Conservation (phyloP, 2,888 invertebrate species). For the Thecophora atra region DNA sequence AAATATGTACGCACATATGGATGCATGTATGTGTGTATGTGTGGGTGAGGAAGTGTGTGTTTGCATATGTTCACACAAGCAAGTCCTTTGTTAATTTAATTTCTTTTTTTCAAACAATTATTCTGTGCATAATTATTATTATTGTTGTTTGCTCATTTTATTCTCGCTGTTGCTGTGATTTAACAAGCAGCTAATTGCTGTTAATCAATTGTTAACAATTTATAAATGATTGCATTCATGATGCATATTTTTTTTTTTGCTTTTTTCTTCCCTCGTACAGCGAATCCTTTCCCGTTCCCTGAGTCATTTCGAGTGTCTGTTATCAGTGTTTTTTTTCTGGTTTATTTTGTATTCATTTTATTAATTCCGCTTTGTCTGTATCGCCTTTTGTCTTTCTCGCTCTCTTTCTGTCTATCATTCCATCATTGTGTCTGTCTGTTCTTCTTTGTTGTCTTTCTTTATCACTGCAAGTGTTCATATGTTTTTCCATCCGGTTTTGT, state of each 20-base stretch:
- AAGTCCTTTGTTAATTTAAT: not conserved
- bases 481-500: not conserved
- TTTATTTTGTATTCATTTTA: not conserved
- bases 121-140: slow-evolving; percentile 4
- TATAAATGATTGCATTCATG: slow-evolving; percentile 41
- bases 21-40: not conserved
- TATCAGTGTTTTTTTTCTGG: too few species aligned
- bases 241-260: too few species aligned
- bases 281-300: too few species aligned
- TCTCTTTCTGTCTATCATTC: not conserved
- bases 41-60: not conserved
- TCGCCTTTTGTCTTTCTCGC: not conserved
- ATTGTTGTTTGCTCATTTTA: not conserved
- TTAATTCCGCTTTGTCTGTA: not conserved
- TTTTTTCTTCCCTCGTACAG: too few species aligned
- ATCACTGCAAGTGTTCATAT: not conserved
- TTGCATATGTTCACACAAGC: not conserved
- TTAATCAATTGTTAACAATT: slow-evolving; percentile 64
- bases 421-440: not conserved
- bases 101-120: slow-evolving; percentile 11
- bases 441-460: not conserved
- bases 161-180: slow-evolving; percentile 48
- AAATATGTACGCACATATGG: not conserved
- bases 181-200: slow-evolving; percentile 62
- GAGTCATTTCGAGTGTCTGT: too few species aligned